Base-by-base conservation (phyloP, 2,797 vertebrate species). In the Gila robusta region DNA sequence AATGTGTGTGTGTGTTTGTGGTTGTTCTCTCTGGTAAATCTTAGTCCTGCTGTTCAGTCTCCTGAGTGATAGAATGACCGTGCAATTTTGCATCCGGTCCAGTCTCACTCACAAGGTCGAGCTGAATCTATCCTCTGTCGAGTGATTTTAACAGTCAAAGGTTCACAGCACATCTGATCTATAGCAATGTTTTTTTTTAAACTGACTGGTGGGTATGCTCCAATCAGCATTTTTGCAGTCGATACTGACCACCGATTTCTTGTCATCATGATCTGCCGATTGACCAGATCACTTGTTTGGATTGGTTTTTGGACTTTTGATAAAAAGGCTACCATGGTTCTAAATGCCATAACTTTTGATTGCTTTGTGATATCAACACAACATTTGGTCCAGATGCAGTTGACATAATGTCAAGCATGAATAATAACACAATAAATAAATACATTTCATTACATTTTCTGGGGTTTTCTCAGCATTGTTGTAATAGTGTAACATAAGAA, bases 1-100 rank as follows among this genome's bases (percentile, higher is more conserved):
- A 91, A 89, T 93, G 91, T 92, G 92, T 93, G 92, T 93, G 44
- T 47, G 47, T 49, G 47, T 17, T 1, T 49, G 47, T 49, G 47
- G 12, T 47, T 74, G 64, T 71, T 23, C 66, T 52, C 67, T 86
- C 72, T 83, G 47, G 74, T 62, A 54, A 78, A 82, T 82, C 66
- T 77, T 70, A 4, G 4, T 84, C 26, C 23, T 67, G 47, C 44
- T 85, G 77, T 73, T 49, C 79, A 73, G 28, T 69, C 47, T 69
- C 52, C 47, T 52, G 35, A 79, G 54, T 71, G 14, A 39, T 52
- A 59, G 67, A 69, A 59, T 76, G 54, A 77, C 54, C 11, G 9
- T 54, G 52, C 80, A 86, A 52, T 72, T 62, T 70, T 73, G 54
- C 41, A 47, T 77, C 52, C 19, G 23, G n/a, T 70, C 59, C 28